These are phyloP conservation scores for Drosophila ustulata DNA, from an alignment of 2,888 invertebrate genomes.

Conservation along the genomic window DNA sequence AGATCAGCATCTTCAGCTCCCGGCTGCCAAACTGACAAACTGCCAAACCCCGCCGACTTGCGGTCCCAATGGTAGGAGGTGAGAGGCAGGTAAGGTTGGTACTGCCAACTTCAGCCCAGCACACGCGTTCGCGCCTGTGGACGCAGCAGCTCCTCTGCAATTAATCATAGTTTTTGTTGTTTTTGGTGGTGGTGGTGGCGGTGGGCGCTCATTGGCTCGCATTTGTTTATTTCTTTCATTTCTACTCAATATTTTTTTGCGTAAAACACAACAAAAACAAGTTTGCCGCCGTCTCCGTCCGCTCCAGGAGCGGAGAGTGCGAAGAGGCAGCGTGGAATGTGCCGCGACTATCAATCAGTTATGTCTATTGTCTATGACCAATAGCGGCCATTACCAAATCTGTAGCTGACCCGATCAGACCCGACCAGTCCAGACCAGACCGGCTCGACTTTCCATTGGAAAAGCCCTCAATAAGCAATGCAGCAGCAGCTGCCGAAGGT, in stretches of 20 bases:
- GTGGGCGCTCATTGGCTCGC: constrained; percentile 51
- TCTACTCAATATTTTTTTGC: constrained; percentile 25
- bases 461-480: constrained; percentile 62
- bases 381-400: constrained; percentile 68
- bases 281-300: constrained; percentile 42
- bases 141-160: constrained; percentile 52
- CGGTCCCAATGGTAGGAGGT: constrained; percentile 37
- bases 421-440: constrained; percentile 41
- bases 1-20: constrained; percentile 28
- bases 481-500: constrained; percentile 56
- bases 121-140: constrained; percentile 45
- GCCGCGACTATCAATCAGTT: constrained; percentile 79
- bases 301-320: constrained; percentile 42
- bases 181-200: constrained; percentile 1
- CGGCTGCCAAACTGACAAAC: constrained; percentile 8
- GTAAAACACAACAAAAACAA: constrained; percentile 70
- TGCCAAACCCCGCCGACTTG: constrained; percentile 30
- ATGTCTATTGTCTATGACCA: constrained; percentile 69
- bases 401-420: constrained; percentile 48
- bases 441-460: constrained; percentile 78
- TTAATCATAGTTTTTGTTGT: constrained; percentile 63
- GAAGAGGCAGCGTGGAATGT: constrained; percentile 66
- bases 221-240: constrained; percentile 48
- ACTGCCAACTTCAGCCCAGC: constrained; percentile 7
- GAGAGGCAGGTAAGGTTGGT: neutral